These are phyloP conservation scores for Polydrusus tereticollis DNA, from an alignment of 2,888 invertebrate species.

Conservation along the genomic window DNA sequence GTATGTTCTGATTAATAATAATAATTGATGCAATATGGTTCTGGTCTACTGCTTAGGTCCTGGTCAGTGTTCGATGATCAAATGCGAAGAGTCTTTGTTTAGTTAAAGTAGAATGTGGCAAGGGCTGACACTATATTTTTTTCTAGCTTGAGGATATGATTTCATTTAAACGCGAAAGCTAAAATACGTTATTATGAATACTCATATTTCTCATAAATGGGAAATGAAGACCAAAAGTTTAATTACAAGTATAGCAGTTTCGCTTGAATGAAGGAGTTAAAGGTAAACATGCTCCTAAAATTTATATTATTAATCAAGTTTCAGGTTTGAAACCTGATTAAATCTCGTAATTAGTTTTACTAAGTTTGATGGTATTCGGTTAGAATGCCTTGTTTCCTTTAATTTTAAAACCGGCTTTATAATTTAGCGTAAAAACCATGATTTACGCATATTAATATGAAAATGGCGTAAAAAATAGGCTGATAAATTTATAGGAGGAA, in stretches of 20 bases:
- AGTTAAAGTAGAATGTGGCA: no score
- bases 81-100: no score
- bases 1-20: no score
- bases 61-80: no score
- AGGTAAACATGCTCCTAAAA: neutral
- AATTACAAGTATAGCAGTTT: slow-evolving; percentile 4
- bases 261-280: neutral
- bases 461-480: no score
- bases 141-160: no score
- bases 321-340: slow-evolving; percentile 14
- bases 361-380: slow-evolving; percentile 6
- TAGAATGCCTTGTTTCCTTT: neutral
- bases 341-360: slow-evolving; percentile 19
- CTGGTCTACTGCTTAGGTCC: no score
- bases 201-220: neutral
- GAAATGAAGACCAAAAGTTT: neutral
- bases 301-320: slow-evolving; percentile 16
- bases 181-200: neutral
- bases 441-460: neutral
- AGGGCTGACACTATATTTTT: no score
- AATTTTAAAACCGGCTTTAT: neutral
- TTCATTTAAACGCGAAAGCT: neutral
- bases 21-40: no score
- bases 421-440: neutral
- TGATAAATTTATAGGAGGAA: no score